A percentile compares a stretch with the other conserved stretches of the same genome.
Evolutionary conservation across 2,113 vertebrate genomes (phyloP).

Genomic region (Peromyscus californicus): DNA sequence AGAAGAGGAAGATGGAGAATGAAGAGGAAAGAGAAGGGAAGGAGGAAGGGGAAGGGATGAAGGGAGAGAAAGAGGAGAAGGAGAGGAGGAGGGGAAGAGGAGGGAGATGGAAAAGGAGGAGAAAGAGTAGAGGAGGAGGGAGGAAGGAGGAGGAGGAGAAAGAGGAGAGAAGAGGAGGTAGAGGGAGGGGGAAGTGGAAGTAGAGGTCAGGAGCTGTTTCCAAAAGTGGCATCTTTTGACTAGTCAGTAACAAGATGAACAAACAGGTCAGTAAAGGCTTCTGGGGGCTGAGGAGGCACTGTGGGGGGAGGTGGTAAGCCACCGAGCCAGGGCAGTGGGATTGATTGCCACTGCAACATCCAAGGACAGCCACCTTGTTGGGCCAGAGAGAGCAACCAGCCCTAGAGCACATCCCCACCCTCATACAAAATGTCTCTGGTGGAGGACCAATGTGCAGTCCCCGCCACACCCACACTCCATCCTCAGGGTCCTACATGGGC

Average conservation of each 20-base stretch:
- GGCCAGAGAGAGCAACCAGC: background rate
- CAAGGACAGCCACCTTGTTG: background rate
- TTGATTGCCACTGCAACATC: no score
- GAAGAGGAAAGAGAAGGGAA: no score
- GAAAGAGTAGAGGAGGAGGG: background rate
- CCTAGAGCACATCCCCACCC: background rate
- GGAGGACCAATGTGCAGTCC: no score
- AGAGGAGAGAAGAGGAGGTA: background rate
- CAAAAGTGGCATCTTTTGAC: background rate
- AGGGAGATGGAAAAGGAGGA: no score
- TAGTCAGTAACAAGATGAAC: background rate
- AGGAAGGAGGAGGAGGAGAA: background rate
- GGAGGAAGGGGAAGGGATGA: background rate
- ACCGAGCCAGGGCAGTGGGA: constrained; percentile 41
- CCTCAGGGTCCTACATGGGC: background rate
- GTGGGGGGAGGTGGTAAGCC: background rate
- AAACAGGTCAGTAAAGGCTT: background rate
- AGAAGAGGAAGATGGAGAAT: no score
- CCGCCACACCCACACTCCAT: no score
- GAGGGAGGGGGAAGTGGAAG: no score
- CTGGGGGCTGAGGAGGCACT: background rate
- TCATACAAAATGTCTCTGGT: background rate
- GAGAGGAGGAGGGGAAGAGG: no score
- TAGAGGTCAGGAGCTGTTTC: background rate
- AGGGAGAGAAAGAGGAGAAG: no score